Conservation (phyloP, 2,888 invertebrate species). For the Panzeria rudis region DNA sequence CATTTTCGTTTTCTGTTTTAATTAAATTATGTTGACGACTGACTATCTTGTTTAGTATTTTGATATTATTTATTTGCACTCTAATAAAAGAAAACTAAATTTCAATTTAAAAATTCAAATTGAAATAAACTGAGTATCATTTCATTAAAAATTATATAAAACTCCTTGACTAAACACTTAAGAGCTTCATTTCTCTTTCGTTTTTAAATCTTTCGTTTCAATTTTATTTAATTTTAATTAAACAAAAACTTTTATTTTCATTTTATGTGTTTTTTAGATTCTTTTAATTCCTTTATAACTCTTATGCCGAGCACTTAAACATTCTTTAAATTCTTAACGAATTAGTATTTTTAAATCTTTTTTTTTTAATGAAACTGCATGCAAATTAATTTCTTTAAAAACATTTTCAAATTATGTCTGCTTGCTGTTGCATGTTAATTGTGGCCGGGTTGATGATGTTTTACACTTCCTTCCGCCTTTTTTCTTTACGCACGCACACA, state of each 20-base stretch:
- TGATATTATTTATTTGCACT: not conserved
- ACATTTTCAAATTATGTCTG: slow-evolving; percentile 57
- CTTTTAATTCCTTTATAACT: not conserved
- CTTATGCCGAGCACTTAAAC: not conserved
- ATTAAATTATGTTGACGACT: no score
- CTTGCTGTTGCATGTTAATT: slow-evolving; percentile 68
- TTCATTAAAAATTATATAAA: not conserved
- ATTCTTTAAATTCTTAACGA: not conserved
- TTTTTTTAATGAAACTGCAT: not conserved
- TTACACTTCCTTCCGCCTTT: slow-evolving; percentile 59
- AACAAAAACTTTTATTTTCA: slow-evolving; percentile 30
- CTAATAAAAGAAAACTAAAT: not conserved
- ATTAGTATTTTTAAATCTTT: not conserved
- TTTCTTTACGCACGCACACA: slow-evolving; percentile 33
- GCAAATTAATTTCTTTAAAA: slow-evolving; percentile 32
- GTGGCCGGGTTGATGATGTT: slow-evolving; percentile 58
- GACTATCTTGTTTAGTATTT: no score
- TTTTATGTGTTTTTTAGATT: not conserved
- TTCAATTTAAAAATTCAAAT: not conserved
- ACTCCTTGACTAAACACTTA: slow-evolving; percentile 11
- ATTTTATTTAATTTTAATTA: slow-evolving; percentile 11
- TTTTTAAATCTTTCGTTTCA: not conserved
- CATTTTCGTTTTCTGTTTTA: no score
- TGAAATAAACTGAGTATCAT: not conserved
- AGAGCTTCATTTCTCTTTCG: slow-evolving; percentile 29